A percentile compares a stretch with the other conserved stretches of the same genome.
Evolutionary conservation across 1,140 invertebrate genomes (phyloP).

Genomic region (Triops cancriformis): DNA sequence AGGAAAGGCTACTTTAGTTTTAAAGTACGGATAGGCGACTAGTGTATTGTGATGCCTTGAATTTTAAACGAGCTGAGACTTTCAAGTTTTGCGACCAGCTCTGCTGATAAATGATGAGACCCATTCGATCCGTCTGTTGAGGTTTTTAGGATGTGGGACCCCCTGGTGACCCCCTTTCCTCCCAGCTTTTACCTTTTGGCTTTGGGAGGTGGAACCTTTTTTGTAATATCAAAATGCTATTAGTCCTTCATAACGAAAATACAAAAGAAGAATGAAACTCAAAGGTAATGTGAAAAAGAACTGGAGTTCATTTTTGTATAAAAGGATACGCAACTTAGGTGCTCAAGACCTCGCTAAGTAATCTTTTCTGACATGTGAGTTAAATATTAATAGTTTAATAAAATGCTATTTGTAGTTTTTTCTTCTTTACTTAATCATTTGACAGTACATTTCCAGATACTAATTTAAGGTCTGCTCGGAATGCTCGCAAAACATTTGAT

Average conservation of each 20-base stretch:
- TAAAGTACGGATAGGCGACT: not conserved
- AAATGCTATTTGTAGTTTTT: not conserved
- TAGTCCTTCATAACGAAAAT: not conserved
- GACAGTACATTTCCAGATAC: too few relatives aligned
- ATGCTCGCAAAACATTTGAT: too few relatives aligned
- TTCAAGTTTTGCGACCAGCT: not conserved
- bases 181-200: not conserved
- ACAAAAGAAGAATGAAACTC: not conserved
- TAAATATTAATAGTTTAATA: not conserved
- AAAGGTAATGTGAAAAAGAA: not conserved
- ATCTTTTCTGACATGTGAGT: not conserved
- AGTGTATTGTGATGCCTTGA: not conserved
- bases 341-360: not conserved
- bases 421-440: too few relatives aligned
- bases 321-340: not conserved
- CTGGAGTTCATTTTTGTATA: not conserved
- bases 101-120: constrained; percentile 4
- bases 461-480: too few relatives aligned
- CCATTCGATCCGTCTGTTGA: not conserved
- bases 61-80: constrained; percentile 2
- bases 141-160: not conserved
- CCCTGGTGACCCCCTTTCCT: not conserved
- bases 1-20: not conserved
- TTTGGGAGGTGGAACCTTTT: not conserved
- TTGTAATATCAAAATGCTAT: constrained; percentile 2